Evolutionary conservation across 2,888 invertebrate genomes (phyloP), one percentile per base, ranked within the genome.

Genomic region (Trichogramma evanescens): DNA sequence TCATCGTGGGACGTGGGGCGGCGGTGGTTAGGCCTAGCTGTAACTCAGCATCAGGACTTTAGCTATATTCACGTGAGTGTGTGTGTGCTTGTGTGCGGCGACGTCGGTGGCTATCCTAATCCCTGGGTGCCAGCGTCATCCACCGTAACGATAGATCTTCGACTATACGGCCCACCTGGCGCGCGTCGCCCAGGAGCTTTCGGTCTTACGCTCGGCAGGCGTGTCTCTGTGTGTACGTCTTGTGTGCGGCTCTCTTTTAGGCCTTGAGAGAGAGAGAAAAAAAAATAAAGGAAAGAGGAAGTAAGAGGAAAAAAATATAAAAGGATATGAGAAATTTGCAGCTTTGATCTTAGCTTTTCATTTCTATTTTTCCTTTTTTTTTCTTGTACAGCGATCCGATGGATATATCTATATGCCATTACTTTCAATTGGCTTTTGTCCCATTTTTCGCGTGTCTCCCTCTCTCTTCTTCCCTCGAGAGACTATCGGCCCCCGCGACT

Each of bases 21-120:
- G 13, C 5, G 13, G 13, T 13, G 13, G 13, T 13, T 8, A 13
- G 51, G 44, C 59, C 61, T 63, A 71, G 66, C 72, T 74, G 76
- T 77, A 77, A 76, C 74, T 77, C 76, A 77, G 76, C 75, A 76
- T 77, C 76, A 76, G 73, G 26, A 26, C 26, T 26, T 26, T 26
- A 26, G 26, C 26, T 26, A 2, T 26, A 26, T 26, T 2, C 2
- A 26, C 2, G 26, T 26, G 26, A 26, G 26, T 13, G 13, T 26
- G 26, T 2, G 26, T 26, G 26, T 26, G 26, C 2, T 26, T 26
- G 26, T 26, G 3, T 26, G 26, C 2, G 26, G 26, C 26, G 26
- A 26, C 26, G 26, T 26, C 26, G 26, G 26, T 26, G 26, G 26
- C 26, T 26, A 26, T 26, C 26, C 26, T 77, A 77, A 77, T 77